Evolutionary conservation across 2,797 vertebrate genomes (phyloP), one percentile per base, ranked within the genome.

Genomic region (Synanceia verrucosa): DNA sequence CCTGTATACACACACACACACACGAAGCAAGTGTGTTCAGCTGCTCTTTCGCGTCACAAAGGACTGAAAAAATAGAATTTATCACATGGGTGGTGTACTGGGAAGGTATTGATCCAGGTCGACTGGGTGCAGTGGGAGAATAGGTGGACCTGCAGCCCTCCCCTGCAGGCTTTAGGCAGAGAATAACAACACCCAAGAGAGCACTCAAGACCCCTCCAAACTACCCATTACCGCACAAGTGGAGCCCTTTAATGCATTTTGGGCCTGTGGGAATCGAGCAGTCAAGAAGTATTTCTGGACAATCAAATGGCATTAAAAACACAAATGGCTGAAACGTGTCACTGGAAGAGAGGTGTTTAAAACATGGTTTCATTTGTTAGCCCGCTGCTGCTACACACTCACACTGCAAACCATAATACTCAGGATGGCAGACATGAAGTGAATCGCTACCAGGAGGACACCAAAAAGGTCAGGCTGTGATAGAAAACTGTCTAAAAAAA

Each of bases 21-120:
- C 60, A 65, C 58, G 65, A 46, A 66, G 24, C n/a, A 3, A 23
- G 53, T 53, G 76, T 76, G 65, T 70, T 80, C 83, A 86, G 81
- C 83, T 84, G 86, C 51, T 48, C 21, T 61, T 69, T 63, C 46
- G 39, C 63, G 34, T 84, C 79, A 78, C 50, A 3, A 12, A 37
- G 24, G 78, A 11, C 12, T 3, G 4, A 34, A 52, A 5, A 61
- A 52, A 52, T n/a, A 41, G 39, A 41, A 41, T 41, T 9, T 41
- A 41, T 18, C 19, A n/a, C 48, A 6, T 9, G 26, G n/a, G 13
- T 7, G 4, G 23, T 3, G 26, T 18, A 16, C 24, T 18, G 69
- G 65, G 58, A 11, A 13, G 1, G 19, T 67, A 58, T 70, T 73
- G 73, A 76, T 79, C 36, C 21, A 14, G n/a, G n/a, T 53, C 71